phyloP scores from a whole-genome alignment of 1,140 invertebrate genomes.

The Aplysia californica region DNA sequence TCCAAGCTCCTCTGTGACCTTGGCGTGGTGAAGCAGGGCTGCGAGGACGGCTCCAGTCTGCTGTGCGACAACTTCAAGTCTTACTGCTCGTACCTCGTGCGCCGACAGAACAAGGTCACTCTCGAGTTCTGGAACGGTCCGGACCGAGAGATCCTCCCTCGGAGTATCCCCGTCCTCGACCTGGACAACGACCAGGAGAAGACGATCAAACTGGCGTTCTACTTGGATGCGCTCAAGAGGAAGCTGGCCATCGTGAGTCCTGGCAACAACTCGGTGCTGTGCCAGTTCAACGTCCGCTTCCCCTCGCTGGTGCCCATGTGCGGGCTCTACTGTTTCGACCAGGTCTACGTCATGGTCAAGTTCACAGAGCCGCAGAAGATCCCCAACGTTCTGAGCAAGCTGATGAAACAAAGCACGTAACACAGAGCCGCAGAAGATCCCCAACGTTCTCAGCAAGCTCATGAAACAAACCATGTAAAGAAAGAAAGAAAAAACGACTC shows the following conservation, averaged over 20 bases:
- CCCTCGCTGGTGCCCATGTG: constrained; percentile 21
- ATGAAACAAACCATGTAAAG: constrained; percentile 16
- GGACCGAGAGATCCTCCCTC: constrained; percentile 31
- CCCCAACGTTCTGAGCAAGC: constrained; percentile 30
- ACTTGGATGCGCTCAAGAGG: constrained; percentile 25
- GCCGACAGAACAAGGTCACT: constrained; percentile 25
- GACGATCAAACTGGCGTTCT: constrained; percentile 31
- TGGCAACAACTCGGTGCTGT: constrained; percentile 25
- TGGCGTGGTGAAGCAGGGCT: constrained; percentile 30
- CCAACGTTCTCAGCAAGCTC: constrained; percentile 28
- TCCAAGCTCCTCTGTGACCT: constrained; percentile 33
- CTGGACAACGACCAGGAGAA: constrained; percentile 33
- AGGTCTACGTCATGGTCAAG: constrained; percentile 31
- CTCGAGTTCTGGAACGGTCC: constrained; percentile 38
- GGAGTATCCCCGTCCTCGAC: constrained; percentile 28
- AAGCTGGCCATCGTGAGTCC: constrained; percentile 32
- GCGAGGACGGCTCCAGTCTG: constrained; percentile 24
- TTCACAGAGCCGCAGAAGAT: constrained; percentile 20
- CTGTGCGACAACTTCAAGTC: constrained; percentile 35
- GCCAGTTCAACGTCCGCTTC: constrained; percentile 31
- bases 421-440: constrained; percentile 27
- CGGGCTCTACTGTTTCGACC: constrained; percentile 32
- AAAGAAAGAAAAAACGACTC: background rate
- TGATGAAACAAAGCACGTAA: constrained; percentile 8
- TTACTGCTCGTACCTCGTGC: constrained; percentile 34